Evolutionary conservation across 2,888 invertebrate genomes (phyloP), one percentile per base, ranked within the genome.

Genomic region (Caradrina clavipalpis): DNA sequence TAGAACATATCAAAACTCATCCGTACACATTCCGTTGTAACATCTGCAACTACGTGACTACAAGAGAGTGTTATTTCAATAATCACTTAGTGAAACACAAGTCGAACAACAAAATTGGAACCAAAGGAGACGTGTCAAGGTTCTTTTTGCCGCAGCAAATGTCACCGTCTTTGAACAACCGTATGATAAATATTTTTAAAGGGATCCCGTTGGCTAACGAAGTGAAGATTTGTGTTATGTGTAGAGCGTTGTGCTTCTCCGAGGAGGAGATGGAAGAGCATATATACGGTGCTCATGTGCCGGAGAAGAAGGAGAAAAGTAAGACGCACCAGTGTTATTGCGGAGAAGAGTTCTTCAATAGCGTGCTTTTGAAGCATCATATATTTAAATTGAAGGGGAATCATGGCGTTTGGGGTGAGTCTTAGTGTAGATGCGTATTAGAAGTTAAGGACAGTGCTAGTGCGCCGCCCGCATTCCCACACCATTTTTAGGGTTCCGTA

Each of bases 341-440:
- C 8, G 93, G 93, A 0, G 87, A 88, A 19, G 63, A 67, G 2
- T 94, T 93, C 26, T 82, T 78, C 0, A 91, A 88, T 45, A 87
- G 78, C 11, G 86, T 94, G 0, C 50, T 94, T 3, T 76, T 93
- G 42, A 92, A 90, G 47, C 91, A 94, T 31, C 94, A 94, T 69
- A 61, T 90, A 0, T 89, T 91, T 56, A 91, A 87, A 35, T 5
- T 82, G 66, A 83, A 86, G 62, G 88, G 85, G 0, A n/a, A 60
- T 1, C 88, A 89, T 72, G 35, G 69, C 0, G 64, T 39, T 35
- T 49, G 56, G 17, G 79, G 87, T 87, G 31, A 79, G 86, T 80
- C 6, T 31, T 7, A 31, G 7, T 55, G 5, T 0, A n/a, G n/a
- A n/a, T n/a, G n/a, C n/a, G n/a, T n/a, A n/a, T n/a, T n/a, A n/a